A percentile compares a stretch with the other conserved stretches of the same genome.
These are phyloP conservation scores for Cloeon dipterum DNA, from an alignment of 2,888 invertebrate species.

Conservation along the genomic window DNA sequence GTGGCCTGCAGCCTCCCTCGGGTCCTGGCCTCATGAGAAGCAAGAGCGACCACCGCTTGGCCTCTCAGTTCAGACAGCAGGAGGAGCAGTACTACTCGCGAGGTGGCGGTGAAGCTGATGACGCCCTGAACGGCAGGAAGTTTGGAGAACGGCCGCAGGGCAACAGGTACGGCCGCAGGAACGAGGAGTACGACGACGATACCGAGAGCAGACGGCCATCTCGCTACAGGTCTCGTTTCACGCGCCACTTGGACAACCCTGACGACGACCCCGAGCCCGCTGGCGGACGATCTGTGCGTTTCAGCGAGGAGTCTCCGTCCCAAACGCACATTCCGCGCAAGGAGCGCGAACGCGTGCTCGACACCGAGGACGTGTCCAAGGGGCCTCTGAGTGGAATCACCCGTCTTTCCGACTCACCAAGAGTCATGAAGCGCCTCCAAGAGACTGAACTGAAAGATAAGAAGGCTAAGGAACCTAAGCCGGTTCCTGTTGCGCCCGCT, in stretches of 20 bases:
- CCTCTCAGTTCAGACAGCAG: conserved; percentile 69
- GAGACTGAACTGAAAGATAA: conserved; percentile 49
- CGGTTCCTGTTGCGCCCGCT: conserved; percentile 8
- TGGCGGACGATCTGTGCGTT: conserved; percentile 32
- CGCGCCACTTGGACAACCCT: conserved; percentile 38
- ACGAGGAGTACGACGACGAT: conserved; percentile 25
- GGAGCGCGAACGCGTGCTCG: conserved; percentile 45
- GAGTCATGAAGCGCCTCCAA: conserved; percentile 71
- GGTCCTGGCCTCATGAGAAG: conserved; percentile 69
- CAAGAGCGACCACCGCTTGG: conserved; percentile 79
- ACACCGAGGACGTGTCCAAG: conserved; percentile 67
- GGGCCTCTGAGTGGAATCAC: conserved; percentile 72
- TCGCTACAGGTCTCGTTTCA: conserved; percentile 47
- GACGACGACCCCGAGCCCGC: conserved; percentile 47
- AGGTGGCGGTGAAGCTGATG: conserved; percentile 23
- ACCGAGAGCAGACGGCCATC: conserved; percentile 28
- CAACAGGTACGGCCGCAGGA: conserved; percentile 5
- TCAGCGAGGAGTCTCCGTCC: conserved; percentile 22
- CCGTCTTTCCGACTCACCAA: conserved; percentile 62
- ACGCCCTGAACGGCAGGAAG: conserved; percentile 41
- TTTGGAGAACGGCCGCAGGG: conserved; percentile 35
- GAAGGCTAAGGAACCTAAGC: conserved; percentile 26
- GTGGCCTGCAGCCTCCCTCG: conserved; percentile 29
- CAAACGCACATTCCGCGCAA: conserved; percentile 8
- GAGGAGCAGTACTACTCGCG: conserved; percentile 19